Percentiles rank a stretch among this genome's conserved stretches.
phyloP scores from a whole-genome alignment of 2,888 invertebrate species.

The Aromia moschata region DNA sequence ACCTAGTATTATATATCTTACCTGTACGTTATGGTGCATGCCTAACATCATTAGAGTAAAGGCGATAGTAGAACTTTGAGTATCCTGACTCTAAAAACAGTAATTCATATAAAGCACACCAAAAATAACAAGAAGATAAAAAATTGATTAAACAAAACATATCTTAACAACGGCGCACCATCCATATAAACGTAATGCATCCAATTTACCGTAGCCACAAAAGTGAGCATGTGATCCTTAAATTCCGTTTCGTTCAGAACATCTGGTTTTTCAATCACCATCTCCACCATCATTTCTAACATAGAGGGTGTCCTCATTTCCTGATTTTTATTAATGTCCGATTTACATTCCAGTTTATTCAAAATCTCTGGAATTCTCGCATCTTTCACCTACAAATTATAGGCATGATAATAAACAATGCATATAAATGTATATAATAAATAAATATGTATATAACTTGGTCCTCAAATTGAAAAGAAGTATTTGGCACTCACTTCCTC shows the following conservation, averaged over 20 bases:
- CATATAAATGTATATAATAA: no score
- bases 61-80: conserved; percentile 32
- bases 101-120: no score
- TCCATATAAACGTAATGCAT: background rate
- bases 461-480: no score
- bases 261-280: conserved; percentile 28
- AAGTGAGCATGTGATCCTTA: conserved; percentile 39
- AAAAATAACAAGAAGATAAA: background rate
- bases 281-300: conserved; percentile 38
- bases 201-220: conserved; percentile 29
- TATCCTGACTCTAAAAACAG: conserved; percentile 42
- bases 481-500: no score
- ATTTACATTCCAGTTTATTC: conserved; percentile 22
- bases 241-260: conserved; percentile 35
- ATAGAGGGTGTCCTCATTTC: conserved; percentile 34
- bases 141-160: no score
- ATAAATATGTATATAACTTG: no score
- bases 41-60: conserved; percentile 38
- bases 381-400: conserved; percentile 27
- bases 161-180: no score
- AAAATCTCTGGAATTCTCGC: conserved; percentile 30
- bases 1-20: no score
- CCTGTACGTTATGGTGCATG: conserved; percentile 43
- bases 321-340: background rate
- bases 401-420: no score